Percentiles rank a stretch among this genome's conserved stretches.
These are phyloP conservation scores for Deilephila porcellus DNA, from an alignment of 2,888 invertebrate genomes.

Conservation along the genomic window DNA sequence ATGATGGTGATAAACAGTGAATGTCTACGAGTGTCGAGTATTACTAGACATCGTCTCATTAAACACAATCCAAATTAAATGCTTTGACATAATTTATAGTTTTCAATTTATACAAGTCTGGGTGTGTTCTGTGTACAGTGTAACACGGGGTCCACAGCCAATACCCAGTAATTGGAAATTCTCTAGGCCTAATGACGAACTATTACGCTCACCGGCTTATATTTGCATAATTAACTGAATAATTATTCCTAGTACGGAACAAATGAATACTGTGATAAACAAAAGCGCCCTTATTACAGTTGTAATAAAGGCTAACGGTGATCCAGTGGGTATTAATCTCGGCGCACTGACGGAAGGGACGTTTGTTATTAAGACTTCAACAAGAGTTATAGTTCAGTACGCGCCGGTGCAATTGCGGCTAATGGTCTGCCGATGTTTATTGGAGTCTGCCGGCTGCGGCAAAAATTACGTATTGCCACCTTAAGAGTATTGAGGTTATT, in stretches of 20 bases:
- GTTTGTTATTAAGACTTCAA: slow-evolving; percentile 62
- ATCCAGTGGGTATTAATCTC: slow-evolving; percentile 51
- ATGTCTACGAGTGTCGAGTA: too few species aligned
- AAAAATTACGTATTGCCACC: slow-evolving; percentile 11
- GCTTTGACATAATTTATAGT: too few species aligned
- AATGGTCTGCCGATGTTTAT: slow-evolving; percentile 39
- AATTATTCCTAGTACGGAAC: slow-evolving; percentile 1
- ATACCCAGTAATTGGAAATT: neutral
- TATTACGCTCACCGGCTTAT: slow-evolving; percentile 4
- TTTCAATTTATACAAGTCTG: too few species aligned
- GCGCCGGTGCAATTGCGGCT: slow-evolving; percentile 30
- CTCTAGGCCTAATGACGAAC: slow-evolving; percentile 14
- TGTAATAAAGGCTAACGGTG: neutral
- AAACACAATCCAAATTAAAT: too few species aligned
- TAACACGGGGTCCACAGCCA: neutral
- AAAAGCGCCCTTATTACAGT: neutral
- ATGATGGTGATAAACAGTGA: too few species aligned
- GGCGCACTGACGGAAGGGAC: slow-evolving; percentile 51
- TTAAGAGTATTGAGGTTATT: neutral
- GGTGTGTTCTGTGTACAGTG: too few species aligned
- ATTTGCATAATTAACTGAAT: slow-evolving; percentile 24
- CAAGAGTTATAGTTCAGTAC: slow-evolving; percentile 56
- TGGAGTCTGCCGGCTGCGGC: neutral
- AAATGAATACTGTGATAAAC: neutral
- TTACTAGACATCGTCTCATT: too few species aligned